Evolutionary conservation across 2,797 vertebrate species (phyloP), one percentile per base, ranked within the genome.

Genomic region (Myotis myotis): DNA sequence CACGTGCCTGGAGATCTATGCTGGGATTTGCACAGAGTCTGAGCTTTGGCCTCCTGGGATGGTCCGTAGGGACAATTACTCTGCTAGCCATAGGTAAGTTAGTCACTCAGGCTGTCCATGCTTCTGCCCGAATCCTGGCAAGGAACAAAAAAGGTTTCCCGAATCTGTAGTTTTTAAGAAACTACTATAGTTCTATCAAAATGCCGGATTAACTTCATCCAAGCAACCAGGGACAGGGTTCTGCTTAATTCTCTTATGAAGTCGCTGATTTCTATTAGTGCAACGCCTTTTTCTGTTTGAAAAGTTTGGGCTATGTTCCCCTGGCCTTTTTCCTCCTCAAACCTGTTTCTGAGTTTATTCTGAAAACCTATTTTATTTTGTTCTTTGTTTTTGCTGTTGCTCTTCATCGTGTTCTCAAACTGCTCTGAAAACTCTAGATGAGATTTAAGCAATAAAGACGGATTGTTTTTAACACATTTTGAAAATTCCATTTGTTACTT

Each of bases 101-200:
- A 70, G 71, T 60, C 19, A 64, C 16, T 60, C 19, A 28, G 25
- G 25, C 20, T 25, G 23, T 64, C 41, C 47, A 13, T 8, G 2
- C 47, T 53, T 80, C n/a, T 44, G 22, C 38, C 66, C 30, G 7
- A 81, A 62, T 71, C 6, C 47, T 72, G 36, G 10, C 38, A 47
- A 70, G 70, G 44, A 71, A 36, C 41, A 92, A n/a, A 51, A 68
- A 44, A 6, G 3, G 7, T 44, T 87, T 53, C 55, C 84, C 89
- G 51, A 89, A 82, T 41, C 33, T 25, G 33, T 3, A 23, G 23
- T 15, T 91, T 85, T 80, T 33, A 68, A 72, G 53, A 92, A 93
- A 22, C 13, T 22, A 81, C 64, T n/a, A 38, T 7, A 11, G 7
- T 51, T 95, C 41, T 74, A 51, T 74, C 23, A 70, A 70, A 81